Evolutionary conservation across 2,797 vertebrate genomes (phyloP).

Genomic region (Yasuhikotakia modesta): DNA sequence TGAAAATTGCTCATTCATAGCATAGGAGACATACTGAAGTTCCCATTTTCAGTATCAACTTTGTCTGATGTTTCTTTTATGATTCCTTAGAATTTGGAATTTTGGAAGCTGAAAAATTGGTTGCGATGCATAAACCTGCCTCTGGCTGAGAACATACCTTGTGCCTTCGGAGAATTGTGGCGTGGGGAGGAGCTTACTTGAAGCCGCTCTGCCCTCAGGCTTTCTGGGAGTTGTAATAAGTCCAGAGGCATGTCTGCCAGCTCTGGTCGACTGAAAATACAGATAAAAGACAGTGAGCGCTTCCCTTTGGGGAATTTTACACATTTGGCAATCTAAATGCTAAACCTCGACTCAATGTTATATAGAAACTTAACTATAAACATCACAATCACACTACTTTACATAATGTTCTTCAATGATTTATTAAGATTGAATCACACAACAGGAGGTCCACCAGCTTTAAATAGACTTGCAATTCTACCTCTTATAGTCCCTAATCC

Average conservation of each 20-base stretch:
- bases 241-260: slow-evolving; percentile 82
- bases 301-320: slow-evolving; percentile 20
- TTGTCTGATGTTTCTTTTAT: no score
- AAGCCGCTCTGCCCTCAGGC: slow-evolving; percentile 69
- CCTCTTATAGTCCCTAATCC: not conserved
- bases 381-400: not conserved
- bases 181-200: slow-evolving; percentile 68
- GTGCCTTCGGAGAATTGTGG: slow-evolving; percentile 71
- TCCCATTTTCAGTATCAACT: no score
- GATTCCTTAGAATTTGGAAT: not conserved
- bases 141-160: slow-evolving; percentile 68
- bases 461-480: slow-evolving; percentile 31
- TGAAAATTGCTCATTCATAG: no score
- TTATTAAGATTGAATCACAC: slow-evolving; percentile 36
- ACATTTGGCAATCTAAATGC: slow-evolving; percentile 23
- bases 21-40: no score
- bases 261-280: slow-evolving; percentile 78
- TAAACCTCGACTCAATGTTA: not conserved
- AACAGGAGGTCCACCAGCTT: slow-evolving; percentile 13
- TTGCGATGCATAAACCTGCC: not conserved
- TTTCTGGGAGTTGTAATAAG: slow-evolving; percentile 83
- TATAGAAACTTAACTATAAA: not conserved
- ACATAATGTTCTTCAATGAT: slow-evolving; percentile 21
- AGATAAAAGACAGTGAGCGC: slow-evolving; percentile 21
- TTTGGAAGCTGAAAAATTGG: not conserved